phyloP scores from a whole-genome alignment of 2,797 vertebrate species.

The Dryobates pubescens region DNA sequence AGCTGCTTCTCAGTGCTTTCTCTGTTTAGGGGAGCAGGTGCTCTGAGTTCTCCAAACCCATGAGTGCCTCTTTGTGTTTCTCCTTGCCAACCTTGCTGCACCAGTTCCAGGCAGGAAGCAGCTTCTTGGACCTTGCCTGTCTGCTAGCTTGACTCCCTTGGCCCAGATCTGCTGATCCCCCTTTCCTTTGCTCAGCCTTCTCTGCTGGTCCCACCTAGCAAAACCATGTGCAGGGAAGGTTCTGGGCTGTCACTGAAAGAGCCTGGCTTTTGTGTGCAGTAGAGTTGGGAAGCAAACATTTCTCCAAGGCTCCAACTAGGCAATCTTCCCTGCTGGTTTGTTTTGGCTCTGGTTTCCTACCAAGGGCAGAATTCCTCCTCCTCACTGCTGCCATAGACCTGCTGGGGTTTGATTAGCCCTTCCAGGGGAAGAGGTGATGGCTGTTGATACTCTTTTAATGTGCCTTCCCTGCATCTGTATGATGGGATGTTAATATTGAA shows the following conservation, averaged over 20 bases:
- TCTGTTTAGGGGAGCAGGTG: background rate
- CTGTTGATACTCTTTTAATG: background rate
- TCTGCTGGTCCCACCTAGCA: rapidly evolving
- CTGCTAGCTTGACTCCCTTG: background rate
- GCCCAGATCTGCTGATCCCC: background rate
- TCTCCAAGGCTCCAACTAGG: background rate
- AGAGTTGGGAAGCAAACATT: background rate
- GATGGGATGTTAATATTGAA: background rate
- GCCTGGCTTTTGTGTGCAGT: background rate
- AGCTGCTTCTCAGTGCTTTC: background rate
- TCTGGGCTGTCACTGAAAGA: background rate
- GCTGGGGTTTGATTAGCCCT: background rate
- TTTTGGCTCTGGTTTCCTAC: background rate
- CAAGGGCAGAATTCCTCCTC: background rate
- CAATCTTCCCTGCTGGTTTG: background rate
- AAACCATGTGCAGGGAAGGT: background rate
- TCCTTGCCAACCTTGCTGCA: background rate
- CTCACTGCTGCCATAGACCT: background rate
- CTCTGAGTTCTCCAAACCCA: background rate
- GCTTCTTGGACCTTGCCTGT: background rate
- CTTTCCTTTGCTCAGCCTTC: background rate
- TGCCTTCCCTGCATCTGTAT: background rate
- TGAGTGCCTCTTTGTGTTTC: background rate
- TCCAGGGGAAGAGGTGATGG: background rate
- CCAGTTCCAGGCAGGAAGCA: background rate